Conservation (phyloP, 2,888 invertebrate genomes). For the Caenorhabditis imperialis region DNA sequence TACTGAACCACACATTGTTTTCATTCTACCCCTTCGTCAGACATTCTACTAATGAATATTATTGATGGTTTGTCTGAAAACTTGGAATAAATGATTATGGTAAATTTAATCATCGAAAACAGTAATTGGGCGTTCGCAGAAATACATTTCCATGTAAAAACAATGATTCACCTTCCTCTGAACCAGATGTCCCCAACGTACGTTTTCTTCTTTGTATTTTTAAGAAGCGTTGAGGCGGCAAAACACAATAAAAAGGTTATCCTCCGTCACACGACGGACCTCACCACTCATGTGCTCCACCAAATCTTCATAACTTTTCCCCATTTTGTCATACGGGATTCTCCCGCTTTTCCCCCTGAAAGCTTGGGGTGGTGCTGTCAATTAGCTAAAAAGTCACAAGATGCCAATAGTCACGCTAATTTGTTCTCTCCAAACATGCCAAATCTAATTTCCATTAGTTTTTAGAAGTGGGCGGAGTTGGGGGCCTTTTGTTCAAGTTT, state of each 20-base stretch:
- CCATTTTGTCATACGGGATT: slow-evolving; percentile 3
- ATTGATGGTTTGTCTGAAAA: too few relatives aligned
- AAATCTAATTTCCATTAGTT: slow-evolving; percentile 43
- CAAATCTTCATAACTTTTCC: slow-evolving; percentile 43
- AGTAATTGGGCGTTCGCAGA: too few relatives aligned
- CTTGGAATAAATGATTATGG: too few relatives aligned
- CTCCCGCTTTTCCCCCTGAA: slow-evolving; percentile 4
- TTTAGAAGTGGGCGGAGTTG: slow-evolving; percentile 12
- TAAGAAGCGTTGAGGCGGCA: slow-evolving; percentile 24
- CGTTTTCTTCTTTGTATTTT: slow-evolving; percentile 3
- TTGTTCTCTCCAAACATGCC: slow-evolving; percentile 12
- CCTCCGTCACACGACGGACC: slow-evolving; percentile 13
- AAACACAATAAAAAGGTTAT: slow-evolving; percentile 51
- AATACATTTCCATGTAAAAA: too few relatives aligned
- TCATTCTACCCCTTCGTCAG: too few relatives aligned
- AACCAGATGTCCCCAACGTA: slow-evolving; percentile 7
- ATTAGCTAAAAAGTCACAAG: slow-evolving; percentile 27
- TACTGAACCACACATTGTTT: too few relatives aligned
- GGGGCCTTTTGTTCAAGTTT: too few relatives aligned
- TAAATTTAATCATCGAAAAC: too few relatives aligned
- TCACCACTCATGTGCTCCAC: slow-evolving; percentile 21
- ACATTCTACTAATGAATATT: too few relatives aligned
- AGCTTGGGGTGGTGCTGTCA: too few relatives aligned
- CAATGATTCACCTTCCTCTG: too few relatives aligned
- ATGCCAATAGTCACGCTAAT: slow-evolving; percentile 7